Evolutionary conservation across 2,797 vertebrate genomes (phyloP).

Genomic region (Sebastes cheni): DNA sequence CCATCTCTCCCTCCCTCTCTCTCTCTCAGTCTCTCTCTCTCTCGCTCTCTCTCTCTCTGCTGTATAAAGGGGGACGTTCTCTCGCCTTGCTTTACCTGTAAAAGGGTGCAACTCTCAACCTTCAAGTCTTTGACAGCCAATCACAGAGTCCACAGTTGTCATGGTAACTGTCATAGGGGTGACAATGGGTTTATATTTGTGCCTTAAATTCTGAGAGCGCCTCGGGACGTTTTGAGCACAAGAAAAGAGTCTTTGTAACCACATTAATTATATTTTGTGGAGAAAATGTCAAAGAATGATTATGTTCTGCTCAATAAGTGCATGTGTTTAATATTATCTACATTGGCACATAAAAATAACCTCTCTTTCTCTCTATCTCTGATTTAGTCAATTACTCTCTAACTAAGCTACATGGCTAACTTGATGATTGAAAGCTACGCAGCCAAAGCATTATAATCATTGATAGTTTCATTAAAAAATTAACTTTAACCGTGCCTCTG

Average conservation of each 20-base stretch:
- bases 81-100: constrained; percentile 86
- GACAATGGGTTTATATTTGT: neutral
- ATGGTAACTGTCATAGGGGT: neutral
- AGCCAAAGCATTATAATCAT: neutral
- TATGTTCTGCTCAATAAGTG: neutral
- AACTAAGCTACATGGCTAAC: neutral
- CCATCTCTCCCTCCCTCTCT: constrained; percentile 70
- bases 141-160: constrained; percentile 20
- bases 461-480: neutral
- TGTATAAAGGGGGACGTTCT: constrained; percentile 83
- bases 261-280: neutral
- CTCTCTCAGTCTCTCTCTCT: constrained; percentile 61
- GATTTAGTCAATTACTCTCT: neutral
- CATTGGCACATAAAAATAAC: neutral
- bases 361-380: neutral
- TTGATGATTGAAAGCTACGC: neutral
- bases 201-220: neutral
- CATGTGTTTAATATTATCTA: neutral
- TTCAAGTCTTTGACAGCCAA: constrained; percentile 46
- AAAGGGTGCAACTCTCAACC: constrained; percentile 87
- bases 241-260: neutral
- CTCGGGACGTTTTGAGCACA: neutral
- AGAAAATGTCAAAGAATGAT: neutral
- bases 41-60: constrained; percentile 69
- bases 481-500: neutral